A percentile compares a stretch with the other conserved stretches of the same genome.
Evolutionary conservation across 2,113 vertebrate genomes (phyloP).

Genomic region (Phalacrocorax carbo): DNA sequence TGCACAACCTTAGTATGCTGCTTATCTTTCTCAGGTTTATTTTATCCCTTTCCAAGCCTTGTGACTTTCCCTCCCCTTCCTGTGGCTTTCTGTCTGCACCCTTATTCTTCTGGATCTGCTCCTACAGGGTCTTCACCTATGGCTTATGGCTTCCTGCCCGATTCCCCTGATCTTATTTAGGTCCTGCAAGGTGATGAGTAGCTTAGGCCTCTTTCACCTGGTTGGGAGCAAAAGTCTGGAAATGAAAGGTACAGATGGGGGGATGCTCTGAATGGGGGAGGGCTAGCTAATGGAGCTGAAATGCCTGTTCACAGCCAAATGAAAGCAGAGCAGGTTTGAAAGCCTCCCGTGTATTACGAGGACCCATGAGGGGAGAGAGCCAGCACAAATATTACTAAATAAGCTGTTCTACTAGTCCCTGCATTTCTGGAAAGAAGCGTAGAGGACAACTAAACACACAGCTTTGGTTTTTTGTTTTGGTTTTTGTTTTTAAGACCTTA

Average conservation of each 20-base stretch:
- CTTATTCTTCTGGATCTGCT: not conserved
- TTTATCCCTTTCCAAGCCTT: not conserved
- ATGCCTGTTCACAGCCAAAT: not conserved
- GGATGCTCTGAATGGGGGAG: not conserved
- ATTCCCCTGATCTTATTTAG: not conserved
- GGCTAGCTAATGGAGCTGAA: not conserved
- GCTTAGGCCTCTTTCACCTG: not conserved
- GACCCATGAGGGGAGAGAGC: not conserved
- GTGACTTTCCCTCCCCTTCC: not conserved
- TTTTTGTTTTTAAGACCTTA: not conserved
- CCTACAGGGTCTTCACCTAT: not conserved
- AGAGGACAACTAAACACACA: not conserved
- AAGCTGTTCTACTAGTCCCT: not conserved
- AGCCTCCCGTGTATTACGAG: not conserved
- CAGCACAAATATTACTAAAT: not conserved
- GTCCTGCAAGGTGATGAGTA: not conserved
- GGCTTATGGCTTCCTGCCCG: accelerated
- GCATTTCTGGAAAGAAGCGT: not conserved
- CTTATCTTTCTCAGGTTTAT: not conserved
- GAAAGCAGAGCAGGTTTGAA: not conserved
- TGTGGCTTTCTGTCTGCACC: not conserved
- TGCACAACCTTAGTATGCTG: not conserved
- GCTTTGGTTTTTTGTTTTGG: not conserved
- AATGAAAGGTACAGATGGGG: not conserved
- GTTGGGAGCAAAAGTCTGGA: not conserved